Evolutionary conservation across 1,140 invertebrate genomes (phyloP).

Genomic region (Neuroterus valhalla): DNA sequence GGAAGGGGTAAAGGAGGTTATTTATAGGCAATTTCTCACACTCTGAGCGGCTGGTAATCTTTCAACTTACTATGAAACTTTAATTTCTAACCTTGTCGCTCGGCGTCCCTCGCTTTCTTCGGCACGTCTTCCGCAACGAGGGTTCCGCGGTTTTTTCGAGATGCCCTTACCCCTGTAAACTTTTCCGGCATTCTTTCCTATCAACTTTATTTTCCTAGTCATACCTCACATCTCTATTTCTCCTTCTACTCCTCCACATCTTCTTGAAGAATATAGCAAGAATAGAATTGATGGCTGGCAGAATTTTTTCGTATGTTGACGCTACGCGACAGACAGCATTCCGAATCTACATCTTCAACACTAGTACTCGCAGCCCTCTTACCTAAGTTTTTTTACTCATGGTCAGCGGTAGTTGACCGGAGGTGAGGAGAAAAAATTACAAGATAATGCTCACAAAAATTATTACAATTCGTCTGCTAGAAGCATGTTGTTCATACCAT

Average conservation of each 20-base stretch:
- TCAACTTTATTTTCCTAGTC: conserved; percentile 33
- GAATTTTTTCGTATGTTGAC: no score
- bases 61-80: conserved; percentile 63
- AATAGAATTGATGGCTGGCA: no score
- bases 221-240: conserved; percentile 18
- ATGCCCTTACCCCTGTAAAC: conserved; percentile 48
- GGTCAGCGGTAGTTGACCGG: no score
- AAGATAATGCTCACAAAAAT: no score
- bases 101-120: conserved; percentile 39
- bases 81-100: conserved; percentile 63
- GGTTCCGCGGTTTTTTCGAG: conserved; percentile 38
- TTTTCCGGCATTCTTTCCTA: conserved; percentile 57
- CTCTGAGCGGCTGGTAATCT: conserved; percentile 59
- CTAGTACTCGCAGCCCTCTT: no score
- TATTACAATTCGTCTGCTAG: no score
- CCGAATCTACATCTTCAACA: no score
- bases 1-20: conserved; percentile 38
- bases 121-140: conserved; percentile 37
- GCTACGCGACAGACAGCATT: no score
- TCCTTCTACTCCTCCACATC: neutral
- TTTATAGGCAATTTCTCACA: conserved; percentile 65
- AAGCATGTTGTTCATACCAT: no score
- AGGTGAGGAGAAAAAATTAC: no score
- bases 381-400: no score
- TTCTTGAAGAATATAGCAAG: no score